Evolutionary conservation across 1,140 invertebrate species (phyloP).

Genomic region (Magallana gigas): DNA sequence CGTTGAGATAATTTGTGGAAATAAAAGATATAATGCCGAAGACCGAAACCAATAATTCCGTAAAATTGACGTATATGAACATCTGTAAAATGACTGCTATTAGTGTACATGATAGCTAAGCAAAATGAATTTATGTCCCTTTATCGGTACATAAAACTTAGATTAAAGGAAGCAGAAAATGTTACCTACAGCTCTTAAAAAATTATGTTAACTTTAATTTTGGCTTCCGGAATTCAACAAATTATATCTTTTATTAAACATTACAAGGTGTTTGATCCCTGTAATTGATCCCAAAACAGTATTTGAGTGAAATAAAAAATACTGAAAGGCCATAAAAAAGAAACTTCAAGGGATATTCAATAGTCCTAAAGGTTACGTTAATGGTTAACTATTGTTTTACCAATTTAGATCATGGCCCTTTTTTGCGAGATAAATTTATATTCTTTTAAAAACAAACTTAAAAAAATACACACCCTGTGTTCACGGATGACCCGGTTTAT

Average conservation of each 20-base stretch:
- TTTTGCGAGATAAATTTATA: neutral
- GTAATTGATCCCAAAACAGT: neutral
- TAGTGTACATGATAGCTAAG: neutral
- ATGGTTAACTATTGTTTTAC: too few relatives aligned
- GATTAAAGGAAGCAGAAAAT: neutral
- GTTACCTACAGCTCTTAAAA: neutral
- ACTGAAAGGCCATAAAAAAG: too few relatives aligned
- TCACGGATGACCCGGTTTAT: constrained; percentile 51
- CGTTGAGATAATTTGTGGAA: neutral
- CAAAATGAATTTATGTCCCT: neutral
- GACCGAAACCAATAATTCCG: neutral
- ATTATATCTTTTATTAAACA: neutral
- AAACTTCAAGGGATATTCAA: too few relatives aligned
- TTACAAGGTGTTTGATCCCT: neutral
- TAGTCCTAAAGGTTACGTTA: too few relatives aligned
- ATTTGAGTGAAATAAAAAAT: too few relatives aligned
- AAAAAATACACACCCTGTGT: constrained; percentile 50
- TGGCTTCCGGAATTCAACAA: neutral
- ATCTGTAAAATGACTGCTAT: neutral
- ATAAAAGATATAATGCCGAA: neutral
- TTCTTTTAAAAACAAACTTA: neutral
- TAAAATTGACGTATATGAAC: neutral
- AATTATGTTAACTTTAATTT: neutral
- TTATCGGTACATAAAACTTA: neutral
- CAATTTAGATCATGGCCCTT: neutral